Base-by-base conservation (phyloP, 2,888 invertebrate genomes). In the Ophion slaviceki region DNA sequence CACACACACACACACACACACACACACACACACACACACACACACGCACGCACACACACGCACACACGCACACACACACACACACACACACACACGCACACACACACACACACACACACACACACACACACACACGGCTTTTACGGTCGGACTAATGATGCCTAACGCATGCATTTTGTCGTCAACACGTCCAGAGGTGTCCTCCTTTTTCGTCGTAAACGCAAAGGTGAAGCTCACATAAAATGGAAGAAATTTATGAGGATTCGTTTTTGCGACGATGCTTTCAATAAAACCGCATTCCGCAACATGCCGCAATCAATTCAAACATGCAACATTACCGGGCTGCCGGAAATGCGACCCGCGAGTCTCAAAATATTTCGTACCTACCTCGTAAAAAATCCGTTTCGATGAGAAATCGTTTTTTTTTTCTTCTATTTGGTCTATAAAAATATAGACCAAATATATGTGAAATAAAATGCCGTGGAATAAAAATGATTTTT, bases 61-160 rank as follows among this genome's bases (percentile, higher is more conserved):
- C 32, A 32, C 32, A 32, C 32, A 32, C 32, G 0, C 32, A 32
- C 32, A 4, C 32, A 4, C 32, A 32, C 32, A 32, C 32, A 4
- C 32, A 2, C 32, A 32, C 32, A 32, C 32, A 4, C 32, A 32
- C 32, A 32, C 32, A 32, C 32, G 0, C 32, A 32, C 32, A 4
- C 32, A 32, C 32, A 4, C 32, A 32, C 32, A 4, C 4, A 32
- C 32, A 32, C 32, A 32, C 32, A 32, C 32, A 32, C 32, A 1
- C 32, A 32, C 32, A 4, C 32, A 32, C 32, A 4, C 32, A 32
- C 32, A 3, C 32, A 32, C 32, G 2, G 53, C 17, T 45, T 74
- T 76, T 53, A 59, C 11, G 24, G 32, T 61, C 53, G 11, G 20
- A 62, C 64, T 82, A 71, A 82, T 71, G 76, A 64, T 71, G 62